A percentile compares a stretch with the other conserved stretches of the same genome.
Conservation (phyloP, 1,140 invertebrate species). For the Drosophila virilis region DNA sequence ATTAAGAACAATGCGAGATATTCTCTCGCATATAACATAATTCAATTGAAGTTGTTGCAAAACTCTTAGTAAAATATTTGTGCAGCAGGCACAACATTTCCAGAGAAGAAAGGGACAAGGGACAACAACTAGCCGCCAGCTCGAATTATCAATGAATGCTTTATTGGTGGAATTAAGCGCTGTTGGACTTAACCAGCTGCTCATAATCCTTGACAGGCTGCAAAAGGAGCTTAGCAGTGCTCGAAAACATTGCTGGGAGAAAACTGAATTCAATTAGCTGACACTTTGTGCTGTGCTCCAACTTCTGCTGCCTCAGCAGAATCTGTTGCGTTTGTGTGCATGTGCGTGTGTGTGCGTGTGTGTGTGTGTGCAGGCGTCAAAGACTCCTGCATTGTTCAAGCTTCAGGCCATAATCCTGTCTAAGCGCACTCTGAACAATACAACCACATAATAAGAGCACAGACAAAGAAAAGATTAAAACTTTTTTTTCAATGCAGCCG, state of each 20-base stretch:
- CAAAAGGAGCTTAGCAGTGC: conserved; percentile 29
- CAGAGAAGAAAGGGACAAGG: not conserved
- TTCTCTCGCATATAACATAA: conserved; percentile 65
- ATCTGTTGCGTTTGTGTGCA: not conserved
- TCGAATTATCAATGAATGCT: conserved; percentile 8
- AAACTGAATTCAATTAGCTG: conserved; percentile 48
- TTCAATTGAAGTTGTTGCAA: conserved; percentile 77
- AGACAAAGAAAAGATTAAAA: not conserved
- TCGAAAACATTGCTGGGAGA: conserved; percentile 17
- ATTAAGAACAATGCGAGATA: conserved; percentile 4
- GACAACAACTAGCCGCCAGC: not conserved
- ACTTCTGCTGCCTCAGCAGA: conserved; percentile 7
- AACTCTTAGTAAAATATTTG: conserved; percentile 55
- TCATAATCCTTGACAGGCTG: conserved; percentile 20
- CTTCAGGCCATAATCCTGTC: conserved; percentile 34
- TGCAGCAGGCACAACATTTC: conserved; percentile 16
- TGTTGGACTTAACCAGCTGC: conserved; percentile 7
- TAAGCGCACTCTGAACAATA: conserved; percentile 20
- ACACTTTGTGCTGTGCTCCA: conserved; percentile 20
- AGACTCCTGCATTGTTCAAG: conserved; percentile 38
- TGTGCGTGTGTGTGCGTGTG: not conserved
- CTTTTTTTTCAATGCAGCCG: too few relatives aligned
- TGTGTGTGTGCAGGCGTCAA: conserved; percentile 17
- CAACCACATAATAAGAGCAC: not conserved
- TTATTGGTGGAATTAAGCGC: conserved; percentile 11